Percentiles rank a stretch among this genome's conserved stretches.
These are phyloP conservation scores for Mylabris sibirica DNA, from an alignment of 2,888 invertebrate genomes.

Conservation along the genomic window DNA sequence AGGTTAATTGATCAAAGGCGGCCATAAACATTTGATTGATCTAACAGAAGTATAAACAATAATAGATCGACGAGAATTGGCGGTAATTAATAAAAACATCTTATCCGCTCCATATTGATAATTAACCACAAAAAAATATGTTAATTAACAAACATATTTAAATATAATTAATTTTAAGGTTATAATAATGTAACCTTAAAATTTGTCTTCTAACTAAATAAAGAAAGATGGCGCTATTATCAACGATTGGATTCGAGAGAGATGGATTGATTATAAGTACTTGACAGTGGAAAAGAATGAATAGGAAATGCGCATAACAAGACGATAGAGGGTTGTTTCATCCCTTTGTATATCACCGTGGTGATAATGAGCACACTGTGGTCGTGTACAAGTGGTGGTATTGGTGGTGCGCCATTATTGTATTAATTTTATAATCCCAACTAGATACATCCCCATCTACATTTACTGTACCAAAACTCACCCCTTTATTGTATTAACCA, in stretches of 20 bases:
- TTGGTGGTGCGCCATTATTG: background rate
- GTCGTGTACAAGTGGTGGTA: background rate
- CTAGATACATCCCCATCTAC: background rate
- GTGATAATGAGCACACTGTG: conserved; percentile 4
- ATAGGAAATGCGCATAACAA: background rate
- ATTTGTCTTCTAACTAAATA: background rate
- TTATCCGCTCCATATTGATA: background rate
- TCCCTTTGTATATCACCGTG: conserved; percentile 7
- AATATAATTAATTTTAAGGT: background rate
- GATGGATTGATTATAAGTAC: background rate
- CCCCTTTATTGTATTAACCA: too few relatives aligned
- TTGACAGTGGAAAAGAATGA: background rate
- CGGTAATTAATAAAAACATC: background rate
- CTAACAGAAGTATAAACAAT: background rate
- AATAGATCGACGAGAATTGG: background rate
- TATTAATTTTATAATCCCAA: conserved; percentile 2
- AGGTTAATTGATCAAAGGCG: conserved; percentile 5
- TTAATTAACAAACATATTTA: background rate
- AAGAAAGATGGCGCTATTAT: too few relatives aligned
- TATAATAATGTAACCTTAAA: background rate
- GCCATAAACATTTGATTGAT: background rate
- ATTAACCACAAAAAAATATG: background rate
- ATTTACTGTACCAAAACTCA: background rate
- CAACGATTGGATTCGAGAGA: background rate
- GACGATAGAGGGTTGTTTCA: background rate